phyloP scores from a whole-genome alignment of 2,797 vertebrate species.

The Diplodus puntazzo region DNA sequence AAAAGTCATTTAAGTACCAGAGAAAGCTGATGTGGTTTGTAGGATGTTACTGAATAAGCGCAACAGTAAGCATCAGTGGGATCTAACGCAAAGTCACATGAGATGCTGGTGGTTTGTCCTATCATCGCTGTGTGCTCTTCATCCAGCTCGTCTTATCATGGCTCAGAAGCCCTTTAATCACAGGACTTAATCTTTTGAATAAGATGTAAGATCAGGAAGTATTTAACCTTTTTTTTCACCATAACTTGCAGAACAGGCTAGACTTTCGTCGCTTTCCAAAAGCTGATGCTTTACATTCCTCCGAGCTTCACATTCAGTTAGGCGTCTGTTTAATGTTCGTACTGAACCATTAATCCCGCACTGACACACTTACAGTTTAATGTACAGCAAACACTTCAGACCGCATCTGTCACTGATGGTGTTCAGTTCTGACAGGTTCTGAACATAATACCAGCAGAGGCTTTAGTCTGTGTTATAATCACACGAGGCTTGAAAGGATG shows the following conservation, averaged over 20 bases:
- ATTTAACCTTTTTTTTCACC: not conserved
- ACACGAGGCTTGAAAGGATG: slow-evolving; percentile 1
- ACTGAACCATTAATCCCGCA: slow-evolving; percentile 3
- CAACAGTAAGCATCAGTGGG: slow-evolving; percentile 6
- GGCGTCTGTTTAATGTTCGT: slow-evolving; percentile 36
- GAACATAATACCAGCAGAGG: not conserved
- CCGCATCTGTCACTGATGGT: slow-evolving; percentile 10
- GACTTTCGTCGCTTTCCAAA: slow-evolving; percentile 1
- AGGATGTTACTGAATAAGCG: slow-evolving; percentile 1
- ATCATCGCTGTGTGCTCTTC: not conserved
- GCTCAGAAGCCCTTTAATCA: not conserved
- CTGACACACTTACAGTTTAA: slow-evolving; percentile 6
- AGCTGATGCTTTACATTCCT: slow-evolving; percentile 46
- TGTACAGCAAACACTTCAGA: slow-evolving; percentile 15
- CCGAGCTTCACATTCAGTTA: slow-evolving; percentile 26
- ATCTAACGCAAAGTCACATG: slow-evolving; percentile 21
- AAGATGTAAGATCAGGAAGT: not conserved
- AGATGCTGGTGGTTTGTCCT: slow-evolving; percentile 11
- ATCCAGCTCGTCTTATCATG: not conserved
- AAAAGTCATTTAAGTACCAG: not conserved
- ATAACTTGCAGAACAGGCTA: not conserved
- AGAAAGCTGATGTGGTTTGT: not conserved
- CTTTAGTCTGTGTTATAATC: not conserved
- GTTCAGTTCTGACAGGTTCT: not conserved
- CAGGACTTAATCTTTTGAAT: not conserved